Conservation (phyloP, 1,140 invertebrate genomes). For the Tyrophagus putrescentiae region DNA sequence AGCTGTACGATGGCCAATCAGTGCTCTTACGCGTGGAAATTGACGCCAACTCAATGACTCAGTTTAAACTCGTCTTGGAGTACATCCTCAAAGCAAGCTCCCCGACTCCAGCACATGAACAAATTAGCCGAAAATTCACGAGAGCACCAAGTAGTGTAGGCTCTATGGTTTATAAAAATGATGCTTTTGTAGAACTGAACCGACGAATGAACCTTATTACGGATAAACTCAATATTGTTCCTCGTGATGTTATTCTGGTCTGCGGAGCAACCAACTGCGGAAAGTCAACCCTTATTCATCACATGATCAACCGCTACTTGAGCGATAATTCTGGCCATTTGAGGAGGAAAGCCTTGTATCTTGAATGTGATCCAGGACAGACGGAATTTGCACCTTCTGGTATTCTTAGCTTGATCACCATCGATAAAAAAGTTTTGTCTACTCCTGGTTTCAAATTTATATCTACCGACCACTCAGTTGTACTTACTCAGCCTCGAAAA, state of each 20-base stretch:
- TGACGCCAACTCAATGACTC: not conserved
- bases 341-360: not conserved
- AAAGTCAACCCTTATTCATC: conserved; percentile 22
- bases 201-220: not conserved
- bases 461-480: not conserved
- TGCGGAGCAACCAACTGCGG: conserved; percentile 21
- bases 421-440: conserved; percentile 7
- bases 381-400: conserved; percentile 20
- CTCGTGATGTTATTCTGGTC: conserved; percentile 12
- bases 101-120: not conserved
- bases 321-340: not conserved
- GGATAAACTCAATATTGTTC: conserved; percentile 1
- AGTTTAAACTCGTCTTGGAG: conserved; percentile 8
- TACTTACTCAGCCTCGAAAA: not conserved
- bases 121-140: not conserved
- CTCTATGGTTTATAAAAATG: not conserved
- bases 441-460: conserved; percentile 15
- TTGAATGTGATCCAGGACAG: conserved; percentile 24
- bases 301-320: conserved; percentile 17
- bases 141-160: not conserved
- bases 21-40: not conserved
- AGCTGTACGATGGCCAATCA: not conserved
- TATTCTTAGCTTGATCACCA: not conserved
- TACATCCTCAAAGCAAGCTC: not conserved
- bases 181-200: not conserved